Percentiles rank a stretch among this genome's conserved stretches.
phyloP scores from a whole-genome alignment of 2,888 invertebrate species.

The Frankliniella fusca region DNA sequence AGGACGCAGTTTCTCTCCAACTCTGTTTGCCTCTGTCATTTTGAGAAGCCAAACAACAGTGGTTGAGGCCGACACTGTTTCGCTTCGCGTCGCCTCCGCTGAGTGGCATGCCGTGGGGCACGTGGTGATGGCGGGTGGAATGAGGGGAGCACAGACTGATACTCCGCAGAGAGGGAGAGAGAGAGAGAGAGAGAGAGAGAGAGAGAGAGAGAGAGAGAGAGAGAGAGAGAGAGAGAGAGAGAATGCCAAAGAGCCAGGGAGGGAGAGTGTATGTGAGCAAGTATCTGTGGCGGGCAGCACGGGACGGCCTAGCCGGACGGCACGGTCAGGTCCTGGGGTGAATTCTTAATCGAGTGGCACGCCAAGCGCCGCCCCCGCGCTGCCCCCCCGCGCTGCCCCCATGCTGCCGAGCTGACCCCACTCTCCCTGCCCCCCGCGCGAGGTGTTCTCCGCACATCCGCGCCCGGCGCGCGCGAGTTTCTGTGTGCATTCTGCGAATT shows the following conservation, averaged over 20 bases:
- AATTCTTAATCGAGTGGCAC: constrained; percentile 13
- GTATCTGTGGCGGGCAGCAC: neutral
- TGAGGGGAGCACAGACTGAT: neutral
- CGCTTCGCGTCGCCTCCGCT: too few relatives aligned
- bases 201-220: neutral
- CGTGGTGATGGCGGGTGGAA: neutral
- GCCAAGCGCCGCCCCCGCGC: neutral
- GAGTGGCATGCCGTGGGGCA: neutral
- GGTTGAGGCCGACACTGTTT: too few relatives aligned
- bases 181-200: neutral
- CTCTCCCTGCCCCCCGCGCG: neutral
- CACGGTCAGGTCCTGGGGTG: neutral
- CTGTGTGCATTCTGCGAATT: neutral
- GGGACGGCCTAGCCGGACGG: neutral
- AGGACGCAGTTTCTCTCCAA: too few relatives aligned
- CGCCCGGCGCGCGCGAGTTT: neutral
- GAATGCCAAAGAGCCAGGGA: neutral
- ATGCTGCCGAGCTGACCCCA: too few relatives aligned
- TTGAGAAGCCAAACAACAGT: too few relatives aligned
- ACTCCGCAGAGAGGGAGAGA: neutral
- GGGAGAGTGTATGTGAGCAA: neutral
- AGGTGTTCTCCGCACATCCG: neutral
- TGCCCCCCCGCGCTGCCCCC: neutral
- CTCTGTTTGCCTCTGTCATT: too few relatives aligned
- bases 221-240: neutral